Base-by-base conservation (phyloP, 2,888 invertebrate species). In the Xylocampa areola region DNA sequence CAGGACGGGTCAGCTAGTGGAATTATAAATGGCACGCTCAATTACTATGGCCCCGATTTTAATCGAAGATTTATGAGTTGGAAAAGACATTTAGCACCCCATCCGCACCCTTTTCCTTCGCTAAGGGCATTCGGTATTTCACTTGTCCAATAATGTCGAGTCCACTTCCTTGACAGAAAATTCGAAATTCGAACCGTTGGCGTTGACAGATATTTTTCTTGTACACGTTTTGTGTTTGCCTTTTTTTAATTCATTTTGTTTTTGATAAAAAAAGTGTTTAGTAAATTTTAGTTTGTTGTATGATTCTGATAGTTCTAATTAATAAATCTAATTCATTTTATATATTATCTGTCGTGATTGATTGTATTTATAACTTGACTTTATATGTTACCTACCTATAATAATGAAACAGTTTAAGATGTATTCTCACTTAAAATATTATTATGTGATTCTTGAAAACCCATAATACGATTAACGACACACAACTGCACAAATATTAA, bases 61-160 rank as follows among this genome's bases (percentile, higher is more conserved):
- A 80, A 80, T 81, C 80, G 76, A 80, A 80, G 77, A 85, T 85
- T 85, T 84, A 85, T 84, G 80, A 79, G 66, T 76, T 70, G 67
- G 77, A 79, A 80, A 75, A 77, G 80, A 77, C 82, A 77, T 84
- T 84, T 79, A 81, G 68, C 85, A 81, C 81, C 81, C 81, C 73
- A 81, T 85, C 79, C 74, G 64, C 76, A 77, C 80, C 80, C 77
- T 79, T 81, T 77, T 55, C 73, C 69, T 75, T 76, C 53, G 64
- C 58, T 67, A 29, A 68, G 70, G 75, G 65, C 73, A 80, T 79
- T 76, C 76, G 68, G 76, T 82, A 79, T 81, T 83, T 81, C 72
- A 76, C 71, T 64, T 51, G 64, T 68, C 66, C 70, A 72, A 69
- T 76, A 66, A 71, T 11, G 50, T 61, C 63, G 54, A 66, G 61